Conservation (phyloP, 2,888 invertebrate genomes). For the Pasiphila rectangulata region DNA sequence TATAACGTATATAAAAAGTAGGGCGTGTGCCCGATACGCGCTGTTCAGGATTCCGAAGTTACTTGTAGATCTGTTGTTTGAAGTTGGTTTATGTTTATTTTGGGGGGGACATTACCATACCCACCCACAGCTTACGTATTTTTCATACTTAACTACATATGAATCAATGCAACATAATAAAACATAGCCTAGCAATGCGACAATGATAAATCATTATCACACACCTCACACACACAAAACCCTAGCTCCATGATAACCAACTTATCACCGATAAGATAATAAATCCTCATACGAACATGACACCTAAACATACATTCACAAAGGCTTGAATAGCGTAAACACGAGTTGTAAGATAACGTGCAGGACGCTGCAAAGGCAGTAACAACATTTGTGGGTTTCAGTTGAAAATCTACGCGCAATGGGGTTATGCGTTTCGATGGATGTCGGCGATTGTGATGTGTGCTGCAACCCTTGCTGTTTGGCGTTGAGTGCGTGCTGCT, state of each 20-base stretch:
- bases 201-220: constrained; percentile 19
- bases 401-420: constrained; percentile 53
- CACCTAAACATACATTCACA: constrained; percentile 31
- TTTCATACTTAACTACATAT: background rate
- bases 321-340: constrained; percentile 21
- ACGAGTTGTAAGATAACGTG: constrained; percentile 17
- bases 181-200: background rate
- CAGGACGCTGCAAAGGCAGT: constrained; percentile 18
- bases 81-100: no score
- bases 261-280: constrained; percentile 38
- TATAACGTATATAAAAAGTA: no score
- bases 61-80: no score
- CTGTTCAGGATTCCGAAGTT: no score
- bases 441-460: constrained; percentile 66
- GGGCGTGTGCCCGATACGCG: no score
- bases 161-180: background rate
- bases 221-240: constrained; percentile 47
- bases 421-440: constrained; percentile 71
- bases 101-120: no score
- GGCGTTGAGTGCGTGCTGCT: constrained; percentile 68
- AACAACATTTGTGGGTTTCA: constrained; percentile 50
- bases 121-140: no score
- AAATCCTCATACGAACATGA: constrained; percentile 37
- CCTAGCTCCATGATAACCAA: constrained; percentile 40
- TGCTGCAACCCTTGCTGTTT: constrained; percentile 72